Conservation (phyloP, 2,888 invertebrate species). For the Eremobia ochroleuca region DNA sequence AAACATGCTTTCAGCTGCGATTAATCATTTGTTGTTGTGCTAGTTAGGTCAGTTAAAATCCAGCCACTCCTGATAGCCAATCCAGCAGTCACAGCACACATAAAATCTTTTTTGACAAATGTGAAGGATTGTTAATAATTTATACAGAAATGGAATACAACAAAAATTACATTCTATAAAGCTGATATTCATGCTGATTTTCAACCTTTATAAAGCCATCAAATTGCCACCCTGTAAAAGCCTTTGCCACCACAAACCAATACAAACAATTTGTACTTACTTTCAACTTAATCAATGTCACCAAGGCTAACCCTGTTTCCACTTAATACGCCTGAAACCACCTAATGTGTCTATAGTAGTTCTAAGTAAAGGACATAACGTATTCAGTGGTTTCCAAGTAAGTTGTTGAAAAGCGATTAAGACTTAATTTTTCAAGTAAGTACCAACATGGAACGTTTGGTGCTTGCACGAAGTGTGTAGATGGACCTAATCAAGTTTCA, state of each 20-base stretch:
- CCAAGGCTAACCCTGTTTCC: conserved; percentile 18
- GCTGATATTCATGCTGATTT: background rate
- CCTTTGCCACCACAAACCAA: background rate
- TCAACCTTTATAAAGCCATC: background rate
- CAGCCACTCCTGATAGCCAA: no score
- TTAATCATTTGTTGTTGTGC: conserved; percentile 24
- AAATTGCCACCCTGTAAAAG: background rate
- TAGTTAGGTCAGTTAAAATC: background rate
- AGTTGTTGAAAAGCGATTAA: conserved; percentile 60
- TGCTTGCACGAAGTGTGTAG: conserved; percentile 45
- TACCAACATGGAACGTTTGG: conserved; percentile 17
- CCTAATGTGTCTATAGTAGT: conserved; percentile 48
- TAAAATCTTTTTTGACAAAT: background rate
- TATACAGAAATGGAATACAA: background rate
- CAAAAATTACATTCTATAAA: background rate
- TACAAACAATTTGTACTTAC: conserved; percentile 9
- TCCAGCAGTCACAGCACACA: no score
- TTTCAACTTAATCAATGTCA: conserved; percentile 30
- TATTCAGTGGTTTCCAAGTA: conserved; percentile 60
- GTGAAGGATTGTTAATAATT: background rate
- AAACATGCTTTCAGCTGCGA: conserved; percentile 19
- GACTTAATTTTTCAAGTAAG: no score
- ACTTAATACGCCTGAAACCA: conserved; percentile 32
- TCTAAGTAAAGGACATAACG: conserved; percentile 55
- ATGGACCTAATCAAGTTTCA: conserved; percentile 43